phyloP scores from a whole-genome alignment of 2,797 vertebrate genomes.

The Phylloscopus collybita region DNA sequence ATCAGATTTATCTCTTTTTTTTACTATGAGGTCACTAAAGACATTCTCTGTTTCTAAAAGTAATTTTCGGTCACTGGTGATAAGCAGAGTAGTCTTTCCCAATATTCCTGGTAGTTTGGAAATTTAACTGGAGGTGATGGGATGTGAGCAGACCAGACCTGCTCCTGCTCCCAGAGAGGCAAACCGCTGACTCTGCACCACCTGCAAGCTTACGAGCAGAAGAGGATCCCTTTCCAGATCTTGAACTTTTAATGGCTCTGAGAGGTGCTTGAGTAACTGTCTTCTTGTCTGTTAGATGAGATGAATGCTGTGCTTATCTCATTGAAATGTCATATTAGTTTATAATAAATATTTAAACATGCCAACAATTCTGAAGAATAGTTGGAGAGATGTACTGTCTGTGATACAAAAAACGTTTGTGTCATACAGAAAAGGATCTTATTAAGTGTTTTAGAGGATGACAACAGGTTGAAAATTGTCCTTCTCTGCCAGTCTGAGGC shows the following conservation, averaged over 20 bases:
- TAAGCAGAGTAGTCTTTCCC: slow-evolving; percentile 60
- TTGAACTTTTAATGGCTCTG: slow-evolving; percentile 11
- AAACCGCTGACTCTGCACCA: rapidly evolving
- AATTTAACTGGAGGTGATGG: background rate
- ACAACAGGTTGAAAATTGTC: background rate
- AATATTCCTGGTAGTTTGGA: slow-evolving; percentile 35
- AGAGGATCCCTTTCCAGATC: background rate
- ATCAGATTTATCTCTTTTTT: slow-evolving; percentile 41
- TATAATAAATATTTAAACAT: slow-evolving; percentile 51
- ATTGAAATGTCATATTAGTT: background rate
- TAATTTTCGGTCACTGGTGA: slow-evolving; percentile 66
- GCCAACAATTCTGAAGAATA: background rate
- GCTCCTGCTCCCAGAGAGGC: rapidly evolving
- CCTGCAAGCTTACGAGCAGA: background rate
- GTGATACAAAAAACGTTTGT: background rate
- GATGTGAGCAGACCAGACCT: background rate
- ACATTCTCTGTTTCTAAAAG: slow-evolving; percentile 66
- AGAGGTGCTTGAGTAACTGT: background rate
- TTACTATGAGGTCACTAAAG: slow-evolving; percentile 52
- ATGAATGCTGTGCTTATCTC: slow-evolving; percentile 33
- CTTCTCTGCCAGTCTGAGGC: background rate
- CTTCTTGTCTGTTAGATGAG: background rate
- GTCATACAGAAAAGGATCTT: background rate
- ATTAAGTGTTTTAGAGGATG: background rate
- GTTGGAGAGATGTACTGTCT: background rate